Percentiles rank a stretch among this genome's conserved stretches.
These are phyloP conservation scores for Campopleginae sp. DNA, from an alignment of 2,888 invertebrate genomes.

Conservation along the genomic window DNA sequence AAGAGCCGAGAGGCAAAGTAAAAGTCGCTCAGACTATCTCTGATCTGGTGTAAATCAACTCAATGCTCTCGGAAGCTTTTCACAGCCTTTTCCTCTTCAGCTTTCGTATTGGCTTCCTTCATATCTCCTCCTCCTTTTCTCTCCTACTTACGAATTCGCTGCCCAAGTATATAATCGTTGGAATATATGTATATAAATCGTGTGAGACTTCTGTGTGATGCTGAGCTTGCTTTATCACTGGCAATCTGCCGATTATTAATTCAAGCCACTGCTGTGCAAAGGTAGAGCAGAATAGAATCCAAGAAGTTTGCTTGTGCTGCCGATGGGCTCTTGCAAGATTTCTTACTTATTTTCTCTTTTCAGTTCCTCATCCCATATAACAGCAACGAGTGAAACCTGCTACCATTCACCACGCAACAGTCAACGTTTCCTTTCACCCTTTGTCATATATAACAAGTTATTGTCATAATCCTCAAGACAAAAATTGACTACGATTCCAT, in stretches of 20 bases:
- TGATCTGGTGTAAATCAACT: constrained; percentile 84
- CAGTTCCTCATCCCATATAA: not conserved
- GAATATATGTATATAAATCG: not conserved
- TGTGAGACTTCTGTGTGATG: constrained; percentile 32
- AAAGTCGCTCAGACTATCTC: constrained; percentile 79
- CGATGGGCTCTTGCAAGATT: constrained; percentile 54
- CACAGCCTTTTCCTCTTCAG: constrained; percentile 76
- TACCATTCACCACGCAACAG: not conserved
- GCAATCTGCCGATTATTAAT: constrained; percentile 82
- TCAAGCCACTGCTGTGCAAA: constrained; percentile 73
- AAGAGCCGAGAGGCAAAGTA: constrained; percentile 70
- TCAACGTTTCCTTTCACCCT: not conserved
- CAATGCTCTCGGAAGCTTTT: constrained; percentile 80
- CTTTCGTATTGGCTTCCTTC: constrained; percentile 78
- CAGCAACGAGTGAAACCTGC: not conserved
- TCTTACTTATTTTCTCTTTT: constrained; percentile 22
- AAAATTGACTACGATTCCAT: not conserved
- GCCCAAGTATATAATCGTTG: not conserved
- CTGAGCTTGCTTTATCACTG: constrained; percentile 75
- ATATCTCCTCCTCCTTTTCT: constrained; percentile 60
- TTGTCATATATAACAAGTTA: not conserved
- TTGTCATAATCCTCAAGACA: not conserved
- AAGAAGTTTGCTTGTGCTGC: constrained; percentile 70
- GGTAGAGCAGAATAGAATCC: constrained; percentile 53
- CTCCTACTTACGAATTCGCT: constrained; percentile 30